A percentile compares a stretch with the other conserved stretches of the same genome.
Evolutionary conservation across 1,140 invertebrate species (phyloP).

Genomic region (Dendroctonus valens): DNA sequence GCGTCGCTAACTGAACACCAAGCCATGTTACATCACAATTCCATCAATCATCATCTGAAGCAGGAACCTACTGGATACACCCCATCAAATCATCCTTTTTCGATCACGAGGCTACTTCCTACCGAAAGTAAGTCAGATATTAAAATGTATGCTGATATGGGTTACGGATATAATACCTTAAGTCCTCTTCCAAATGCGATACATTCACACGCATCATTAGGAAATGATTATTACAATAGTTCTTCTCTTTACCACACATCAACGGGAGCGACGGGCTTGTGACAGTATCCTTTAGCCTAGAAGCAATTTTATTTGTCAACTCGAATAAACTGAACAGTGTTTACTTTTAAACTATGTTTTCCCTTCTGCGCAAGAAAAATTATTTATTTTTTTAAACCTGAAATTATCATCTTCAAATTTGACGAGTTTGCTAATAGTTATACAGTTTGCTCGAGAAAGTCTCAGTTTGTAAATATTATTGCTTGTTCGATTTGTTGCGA

Average conservation of each 20-base stretch:
- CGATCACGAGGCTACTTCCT: slow-evolving; percentile 86
- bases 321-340: slow-evolving; percentile 36
- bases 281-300: slow-evolving; percentile 74
- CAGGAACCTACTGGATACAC: slow-evolving; percentile 77
- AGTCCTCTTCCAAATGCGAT: slow-evolving; percentile 61
- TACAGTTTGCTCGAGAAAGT: too few relatives aligned
- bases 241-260: slow-evolving; percentile 69
- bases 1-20: slow-evolving; percentile 57
- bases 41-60: slow-evolving; percentile 63
- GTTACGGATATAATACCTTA: slow-evolving; percentile 66
- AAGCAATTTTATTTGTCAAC: slow-evolving; percentile 38
- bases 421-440: too few relatives aligned
- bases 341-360: too few relatives aligned
- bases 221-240: slow-evolving; percentile 79
- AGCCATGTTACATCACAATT: slow-evolving; percentile 60
- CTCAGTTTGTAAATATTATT: too few relatives aligned
- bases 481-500: too few relatives aligned
- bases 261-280: slow-evolving; percentile 66
- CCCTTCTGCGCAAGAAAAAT: not conserved
- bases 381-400: not conserved
- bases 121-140: slow-evolving; percentile 80
- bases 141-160: slow-evolving; percentile 77
- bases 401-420: too few relatives aligned
- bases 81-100: slow-evolving; percentile 85
- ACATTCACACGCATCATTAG: slow-evolving; percentile 58